phyloP scores from a whole-genome alignment of 2,888 invertebrate species.

The Azorinus chamasolen region DNA sequence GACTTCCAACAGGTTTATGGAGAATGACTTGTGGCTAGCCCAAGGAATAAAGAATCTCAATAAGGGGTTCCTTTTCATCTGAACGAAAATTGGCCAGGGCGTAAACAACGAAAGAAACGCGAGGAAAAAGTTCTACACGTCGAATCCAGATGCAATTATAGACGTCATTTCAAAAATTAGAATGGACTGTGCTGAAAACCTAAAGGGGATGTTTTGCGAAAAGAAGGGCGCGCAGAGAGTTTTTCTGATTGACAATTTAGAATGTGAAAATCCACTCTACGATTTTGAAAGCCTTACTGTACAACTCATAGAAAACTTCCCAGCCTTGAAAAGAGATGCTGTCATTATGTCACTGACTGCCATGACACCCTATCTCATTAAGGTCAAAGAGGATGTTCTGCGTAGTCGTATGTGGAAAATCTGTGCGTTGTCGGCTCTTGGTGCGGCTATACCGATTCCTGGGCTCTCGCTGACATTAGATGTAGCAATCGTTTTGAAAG shows the following conservation, averaged over 20 bases:
- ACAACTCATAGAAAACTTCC: neutral
- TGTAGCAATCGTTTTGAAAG: neutral
- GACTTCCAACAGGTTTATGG: constrained; percentile 18
- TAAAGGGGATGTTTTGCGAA: too few species aligned
- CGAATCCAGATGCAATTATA: constrained; percentile 2
- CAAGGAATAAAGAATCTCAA: constrained; percentile 2
- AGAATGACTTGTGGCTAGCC: constrained; percentile 37
- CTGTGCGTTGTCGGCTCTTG: constrained; percentile 1
- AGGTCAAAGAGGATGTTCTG: constrained; percentile 1
- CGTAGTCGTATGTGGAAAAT: constrained; percentile 2
- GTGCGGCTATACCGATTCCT: constrained; percentile 15
- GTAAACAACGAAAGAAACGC: constrained; percentile 1
- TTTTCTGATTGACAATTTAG: constrained; percentile 10
- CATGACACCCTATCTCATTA: constrained; percentile 4
- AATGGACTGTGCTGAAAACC: neutral
- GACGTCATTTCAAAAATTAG: neutral
- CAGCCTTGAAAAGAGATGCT: constrained; percentile 12
- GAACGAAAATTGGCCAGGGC: constrained; percentile 25
- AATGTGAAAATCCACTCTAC: neutral
- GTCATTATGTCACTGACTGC: constrained; percentile 3
- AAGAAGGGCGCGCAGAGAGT: neutral
- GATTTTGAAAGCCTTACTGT: neutral
- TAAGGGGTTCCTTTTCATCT: constrained; percentile 31
- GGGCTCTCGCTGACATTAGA: constrained; percentile 11
- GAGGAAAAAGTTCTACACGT: too few species aligned